Conservation (phyloP, 37 sponge, comb jelly and placozoan species). For the Cliona cf. orientalis region DNA sequence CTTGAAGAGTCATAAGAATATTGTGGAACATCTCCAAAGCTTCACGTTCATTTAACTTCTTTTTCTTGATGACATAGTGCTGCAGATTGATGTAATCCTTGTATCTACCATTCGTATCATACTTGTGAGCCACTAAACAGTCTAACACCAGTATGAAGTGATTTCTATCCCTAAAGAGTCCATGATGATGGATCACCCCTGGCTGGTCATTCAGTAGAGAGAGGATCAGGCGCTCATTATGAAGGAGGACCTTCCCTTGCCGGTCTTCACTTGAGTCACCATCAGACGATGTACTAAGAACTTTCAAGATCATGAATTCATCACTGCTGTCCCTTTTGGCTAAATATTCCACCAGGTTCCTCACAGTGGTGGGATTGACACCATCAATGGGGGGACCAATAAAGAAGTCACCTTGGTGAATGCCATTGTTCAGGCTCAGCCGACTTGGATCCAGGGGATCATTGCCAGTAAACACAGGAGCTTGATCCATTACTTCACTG, state of each 20-base stretch:
- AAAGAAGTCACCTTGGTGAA: conserved; percentile 53
- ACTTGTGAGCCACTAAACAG: conserved; percentile 62
- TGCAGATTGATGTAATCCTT: conserved; percentile 73
- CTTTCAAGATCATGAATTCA: conserved; percentile 62
- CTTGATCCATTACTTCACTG: no score
- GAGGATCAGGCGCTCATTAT: conserved; percentile 77
- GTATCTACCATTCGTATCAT: conserved; percentile 31
- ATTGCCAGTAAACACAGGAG: conserved; percentile 20
- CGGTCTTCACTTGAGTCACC: not conserved
- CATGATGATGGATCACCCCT: conserved; percentile 75
- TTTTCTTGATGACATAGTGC: conserved; percentile 78
- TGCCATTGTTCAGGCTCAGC: conserved; percentile 41
- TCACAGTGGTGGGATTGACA: conserved; percentile 58
- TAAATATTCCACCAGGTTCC: conserved; percentile 54
- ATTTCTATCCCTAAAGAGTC: conserved; percentile 54
- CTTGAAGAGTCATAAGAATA: conserved; percentile 41
- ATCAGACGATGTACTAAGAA: conserved; percentile 16
- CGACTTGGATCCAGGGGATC: conserved; percentile 43
- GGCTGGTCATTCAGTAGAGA: conserved; percentile 65
- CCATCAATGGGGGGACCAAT: conserved; percentile 49
- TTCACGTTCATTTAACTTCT: conserved; percentile 64
- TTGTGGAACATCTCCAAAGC: conserved; percentile 62
- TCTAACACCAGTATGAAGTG: conserved; percentile 72
- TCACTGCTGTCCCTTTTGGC: conserved; percentile 64
- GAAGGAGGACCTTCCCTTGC: conserved; percentile 75